Percentiles rank a stretch among this genome's conserved stretches.
Evolutionary conservation across 2,797 vertebrate genomes (phyloP).

Genomic region (Gadopsis marmoratus): DNA sequence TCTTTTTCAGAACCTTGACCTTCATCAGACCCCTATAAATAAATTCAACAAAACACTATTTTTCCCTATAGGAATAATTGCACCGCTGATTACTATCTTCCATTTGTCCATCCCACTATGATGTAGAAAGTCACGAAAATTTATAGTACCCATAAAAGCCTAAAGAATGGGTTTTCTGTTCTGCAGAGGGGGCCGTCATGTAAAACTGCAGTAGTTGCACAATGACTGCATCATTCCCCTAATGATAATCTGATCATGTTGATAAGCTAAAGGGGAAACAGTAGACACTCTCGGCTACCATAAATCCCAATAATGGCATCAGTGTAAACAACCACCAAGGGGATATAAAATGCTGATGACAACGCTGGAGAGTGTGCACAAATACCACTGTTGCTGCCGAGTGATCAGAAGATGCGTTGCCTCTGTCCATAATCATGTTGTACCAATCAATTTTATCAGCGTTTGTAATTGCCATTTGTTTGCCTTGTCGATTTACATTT

Average conservation of each 20-base stretch:
- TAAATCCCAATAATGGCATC: slow-evolving; percentile 72
- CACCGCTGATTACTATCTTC: slow-evolving; percentile 30
- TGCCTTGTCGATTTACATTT: slow-evolving; percentile 81
- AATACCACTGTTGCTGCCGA: slow-evolving; percentile 57
- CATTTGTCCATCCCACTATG: slow-evolving; percentile 34
- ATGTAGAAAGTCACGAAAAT: slow-evolving; percentile 48
- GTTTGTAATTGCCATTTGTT: slow-evolving; percentile 81
- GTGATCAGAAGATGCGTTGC: slow-evolving; percentile 62
- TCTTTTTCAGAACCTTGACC: slow-evolving; percentile 43
- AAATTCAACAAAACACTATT: slow-evolving; percentile 29
- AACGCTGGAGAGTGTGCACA: slow-evolving; percentile 39
- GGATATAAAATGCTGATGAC: slow-evolving; percentile 68
- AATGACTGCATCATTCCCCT: slow-evolving; percentile 59
- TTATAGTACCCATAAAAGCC: slow-evolving; percentile 48
- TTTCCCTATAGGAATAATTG: slow-evolving; percentile 30
- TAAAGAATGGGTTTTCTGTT: slow-evolving; percentile 38
- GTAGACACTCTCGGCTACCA: slow-evolving; percentile 51
- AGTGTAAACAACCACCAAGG: slow-evolving; percentile 70
- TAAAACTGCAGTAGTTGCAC: slow-evolving; percentile 53
- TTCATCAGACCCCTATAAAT: slow-evolving; percentile 28
- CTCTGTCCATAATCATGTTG: slow-evolving; percentile 69
- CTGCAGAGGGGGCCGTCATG: slow-evolving; percentile 7
- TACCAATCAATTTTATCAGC: too few relatives aligned
- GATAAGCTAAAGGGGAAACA: slow-evolving; percentile 70
- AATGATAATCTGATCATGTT: slow-evolving; percentile 67